A percentile compares a stretch with the other conserved stretches of the same genome.
phyloP scores from a whole-genome alignment of 1,140 invertebrate genomes.

The Trachelipus rathkii region DNA sequence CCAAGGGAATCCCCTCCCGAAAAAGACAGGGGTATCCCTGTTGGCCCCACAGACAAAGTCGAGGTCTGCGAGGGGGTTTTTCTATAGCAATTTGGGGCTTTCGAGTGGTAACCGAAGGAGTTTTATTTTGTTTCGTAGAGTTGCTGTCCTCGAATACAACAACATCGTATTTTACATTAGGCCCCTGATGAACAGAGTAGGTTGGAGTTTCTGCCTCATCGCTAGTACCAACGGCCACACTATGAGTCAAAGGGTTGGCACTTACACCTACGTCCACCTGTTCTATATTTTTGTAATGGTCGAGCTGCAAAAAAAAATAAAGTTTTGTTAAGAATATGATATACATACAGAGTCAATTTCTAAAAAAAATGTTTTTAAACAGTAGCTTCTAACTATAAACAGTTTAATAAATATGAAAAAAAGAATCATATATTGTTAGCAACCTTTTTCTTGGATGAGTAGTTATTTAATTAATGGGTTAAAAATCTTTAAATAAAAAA shows the following conservation, averaged over 20 bases:
- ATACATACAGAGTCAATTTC: too few relatives aligned
- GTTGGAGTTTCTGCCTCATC: slow-evolving; percentile 30
- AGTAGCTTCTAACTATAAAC: too few relatives aligned
- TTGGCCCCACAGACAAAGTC: background rate
- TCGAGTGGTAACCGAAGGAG: background rate
- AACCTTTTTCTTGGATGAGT: too few relatives aligned
- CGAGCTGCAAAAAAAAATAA: background rate
- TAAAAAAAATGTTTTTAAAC: too few relatives aligned
- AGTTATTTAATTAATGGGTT: too few relatives aligned
- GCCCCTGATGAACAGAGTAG: slow-evolving; percentile 37
- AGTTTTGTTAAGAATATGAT: too few relatives aligned
- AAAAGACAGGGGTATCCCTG: background rate
- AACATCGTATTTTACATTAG: slow-evolving; percentile 44
- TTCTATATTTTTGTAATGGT: background rate
- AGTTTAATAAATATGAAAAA: too few relatives aligned
- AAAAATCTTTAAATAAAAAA: too few relatives aligned
- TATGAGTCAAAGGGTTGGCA: background rate
- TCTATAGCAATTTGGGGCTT: background rate
- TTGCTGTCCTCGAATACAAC: slow-evolving; percentile 22
- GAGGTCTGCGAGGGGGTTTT: background rate
- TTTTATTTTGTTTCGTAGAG: background rate
- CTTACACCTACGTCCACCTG: background rate
- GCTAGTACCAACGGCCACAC: background rate
- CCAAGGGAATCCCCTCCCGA: background rate
- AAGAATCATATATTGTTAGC: too few relatives aligned